These are phyloP conservation scores for Corythornis cristatus DNA, from an alignment of 2,113 vertebrate genomes.

Conservation along the genomic window DNA sequence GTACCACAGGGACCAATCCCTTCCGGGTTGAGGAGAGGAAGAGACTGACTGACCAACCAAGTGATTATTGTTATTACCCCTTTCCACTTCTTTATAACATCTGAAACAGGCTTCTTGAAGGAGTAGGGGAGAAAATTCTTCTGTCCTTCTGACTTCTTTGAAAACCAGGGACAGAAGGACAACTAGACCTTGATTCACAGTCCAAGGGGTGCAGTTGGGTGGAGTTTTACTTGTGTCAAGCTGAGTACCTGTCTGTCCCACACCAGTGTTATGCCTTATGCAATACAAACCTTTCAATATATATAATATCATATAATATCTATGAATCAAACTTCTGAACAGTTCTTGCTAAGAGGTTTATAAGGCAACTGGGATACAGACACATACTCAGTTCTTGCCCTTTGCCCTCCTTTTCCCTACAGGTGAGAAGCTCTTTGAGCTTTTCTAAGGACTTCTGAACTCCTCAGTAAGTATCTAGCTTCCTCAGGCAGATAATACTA, in stretches of 20 bases:
- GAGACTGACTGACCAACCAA: neutral
- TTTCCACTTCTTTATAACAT: neutral
- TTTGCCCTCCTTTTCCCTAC: neutral
- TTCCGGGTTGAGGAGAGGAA: neutral
- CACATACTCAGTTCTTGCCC: neutral
- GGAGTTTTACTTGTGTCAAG: neutral
- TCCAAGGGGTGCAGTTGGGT: neutral
- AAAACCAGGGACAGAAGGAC: neutral
- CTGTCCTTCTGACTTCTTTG: neutral
- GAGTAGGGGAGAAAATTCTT: neutral
- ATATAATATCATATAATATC: no score
- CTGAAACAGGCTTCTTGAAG: neutral
- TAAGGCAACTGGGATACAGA: neutral
- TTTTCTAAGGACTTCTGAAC: neutral
- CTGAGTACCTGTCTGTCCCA: neutral
- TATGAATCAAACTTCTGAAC: neutral
- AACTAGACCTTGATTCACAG: neutral
- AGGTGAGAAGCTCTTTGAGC: neutral
- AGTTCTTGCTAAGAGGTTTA: neutral
- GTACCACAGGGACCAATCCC: neutral
- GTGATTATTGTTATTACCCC: neutral
- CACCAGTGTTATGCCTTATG: neutral
- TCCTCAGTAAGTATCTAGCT: neutral
- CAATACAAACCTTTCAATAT: neutral
- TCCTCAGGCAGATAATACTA: neutral